These are phyloP conservation scores for Cecidostiba fungosa DNA, from an alignment of 2,888 invertebrate species.

Conservation along the genomic window DNA sequence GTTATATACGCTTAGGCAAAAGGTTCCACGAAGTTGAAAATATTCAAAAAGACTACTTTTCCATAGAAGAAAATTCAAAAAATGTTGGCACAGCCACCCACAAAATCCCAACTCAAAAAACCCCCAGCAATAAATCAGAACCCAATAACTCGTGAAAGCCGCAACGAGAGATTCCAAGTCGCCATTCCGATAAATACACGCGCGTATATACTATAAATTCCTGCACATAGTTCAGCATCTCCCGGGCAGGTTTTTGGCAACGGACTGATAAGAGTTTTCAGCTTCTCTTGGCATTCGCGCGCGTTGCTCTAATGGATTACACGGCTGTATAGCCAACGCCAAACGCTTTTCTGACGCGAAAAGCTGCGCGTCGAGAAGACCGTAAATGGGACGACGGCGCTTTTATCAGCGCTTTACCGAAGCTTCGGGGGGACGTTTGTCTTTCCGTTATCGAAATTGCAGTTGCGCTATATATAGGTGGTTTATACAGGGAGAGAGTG, in stretches of 20 bases:
- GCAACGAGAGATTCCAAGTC: not conserved
- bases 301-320: not conserved
- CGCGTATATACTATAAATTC: not conserved
- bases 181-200: not conserved
- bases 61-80: too few species aligned
- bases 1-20: too few species aligned
- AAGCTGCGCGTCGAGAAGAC: too few species aligned
- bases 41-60: too few species aligned
- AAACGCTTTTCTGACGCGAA: not conserved
- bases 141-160: too few species aligned
- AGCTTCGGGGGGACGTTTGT: not conserved
- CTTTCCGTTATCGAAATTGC: slow-evolving; percentile 1
- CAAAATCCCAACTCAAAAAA: too few species aligned
- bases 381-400: not conserved
- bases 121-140: too few species aligned
- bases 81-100: too few species aligned
- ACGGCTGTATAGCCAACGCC: not conserved
- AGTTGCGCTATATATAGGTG: not conserved
- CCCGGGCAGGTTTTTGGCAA: not conserved
- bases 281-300: not conserved
- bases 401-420: not conserved
- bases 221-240: not conserved
- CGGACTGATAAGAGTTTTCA: not conserved
- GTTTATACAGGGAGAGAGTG: too few species aligned
- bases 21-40: too few species aligned